phyloP scores from a whole-genome alignment of 2,113 vertebrate genomes.

The Toxotes jaculatrix region DNA sequence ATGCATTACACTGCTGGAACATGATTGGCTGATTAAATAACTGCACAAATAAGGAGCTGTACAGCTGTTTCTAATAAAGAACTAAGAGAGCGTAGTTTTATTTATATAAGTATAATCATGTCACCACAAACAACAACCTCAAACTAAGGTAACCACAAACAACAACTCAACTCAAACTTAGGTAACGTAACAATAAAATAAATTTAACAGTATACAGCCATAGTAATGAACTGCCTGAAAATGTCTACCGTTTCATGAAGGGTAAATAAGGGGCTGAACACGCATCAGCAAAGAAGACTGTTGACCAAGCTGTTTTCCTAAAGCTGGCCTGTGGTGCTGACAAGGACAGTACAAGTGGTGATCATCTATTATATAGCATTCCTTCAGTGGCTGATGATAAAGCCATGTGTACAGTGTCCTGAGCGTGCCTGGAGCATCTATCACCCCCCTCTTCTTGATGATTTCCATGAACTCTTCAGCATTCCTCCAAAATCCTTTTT shows the following conservation, averaged over 20 bases:
- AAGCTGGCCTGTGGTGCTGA: constrained; percentile 22
- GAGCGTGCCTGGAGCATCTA: constrained; percentile 38
- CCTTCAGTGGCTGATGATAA: constrained; percentile 46
- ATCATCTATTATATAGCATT: constrained; percentile 36
- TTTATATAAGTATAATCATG: too few species aligned
- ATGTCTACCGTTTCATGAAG: background rate
- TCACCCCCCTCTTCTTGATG: constrained; percentile 45
- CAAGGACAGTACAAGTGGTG: constrained; percentile 6
- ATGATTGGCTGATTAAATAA: too few species aligned
- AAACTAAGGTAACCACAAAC: too few species aligned
- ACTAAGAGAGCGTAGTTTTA: too few species aligned
- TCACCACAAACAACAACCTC: background rate
- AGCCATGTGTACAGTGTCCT: constrained; percentile 50
- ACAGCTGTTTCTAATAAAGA: too few species aligned
- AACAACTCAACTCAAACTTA: too few species aligned
- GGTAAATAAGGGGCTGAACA: background rate
- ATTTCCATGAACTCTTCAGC: constrained; percentile 54
- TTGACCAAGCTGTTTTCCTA: background rate
- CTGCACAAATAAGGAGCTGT: too few species aligned
- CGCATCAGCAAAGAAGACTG: background rate
- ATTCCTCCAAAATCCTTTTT: constrained; percentile 56
- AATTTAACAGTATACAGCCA: background rate
- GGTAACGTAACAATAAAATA: too few species aligned
- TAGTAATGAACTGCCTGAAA: background rate
- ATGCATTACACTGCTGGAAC: too few species aligned